These are phyloP conservation scores for Acholoe squamosa DNA, from an alignment of 2,888 invertebrate species.

Conservation along the genomic window DNA sequence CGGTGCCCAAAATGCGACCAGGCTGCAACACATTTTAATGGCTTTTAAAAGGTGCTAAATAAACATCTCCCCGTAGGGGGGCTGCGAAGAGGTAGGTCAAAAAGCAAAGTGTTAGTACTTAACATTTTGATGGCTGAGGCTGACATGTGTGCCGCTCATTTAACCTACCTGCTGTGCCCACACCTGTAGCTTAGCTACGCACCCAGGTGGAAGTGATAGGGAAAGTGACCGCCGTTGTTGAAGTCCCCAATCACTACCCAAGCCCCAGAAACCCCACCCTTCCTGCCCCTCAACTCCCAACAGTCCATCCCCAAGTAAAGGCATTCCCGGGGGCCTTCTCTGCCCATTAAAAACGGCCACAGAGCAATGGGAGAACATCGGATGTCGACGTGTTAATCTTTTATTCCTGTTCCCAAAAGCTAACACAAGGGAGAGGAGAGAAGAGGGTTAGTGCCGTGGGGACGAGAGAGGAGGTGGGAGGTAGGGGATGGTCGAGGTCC, in stretches of 20 bases:
- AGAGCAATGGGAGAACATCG: neutral
- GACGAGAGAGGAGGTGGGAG: neutral
- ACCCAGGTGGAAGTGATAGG: slow-evolving; percentile 29
- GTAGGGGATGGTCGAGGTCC: neutral
- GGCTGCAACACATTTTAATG: slow-evolving; percentile 15
- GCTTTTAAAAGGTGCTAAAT: slow-evolving; percentile 43
- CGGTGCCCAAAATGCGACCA: no score
- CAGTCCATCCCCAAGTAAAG: neutral
- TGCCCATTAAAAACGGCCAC: neutral
- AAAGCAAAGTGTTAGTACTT: slow-evolving; percentile 44
- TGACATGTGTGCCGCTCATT: slow-evolving; percentile 17
- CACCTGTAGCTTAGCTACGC: slow-evolving; percentile 37
- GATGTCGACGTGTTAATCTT: slow-evolving; percentile 49
- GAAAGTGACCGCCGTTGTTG: slow-evolving; percentile 45
- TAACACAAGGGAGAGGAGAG: slow-evolving; percentile 27
- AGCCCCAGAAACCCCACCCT: neutral
- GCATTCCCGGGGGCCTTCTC: neutral
- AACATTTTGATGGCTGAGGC: slow-evolving; percentile 9
- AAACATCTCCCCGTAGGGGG: slow-evolving; percentile 9
- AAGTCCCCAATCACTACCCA: neutral
- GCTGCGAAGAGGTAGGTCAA: slow-evolving; percentile 12
- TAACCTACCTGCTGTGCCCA: slow-evolving; percentile 35
- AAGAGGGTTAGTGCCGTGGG: neutral
- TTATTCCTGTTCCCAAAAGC: slow-evolving; percentile 15
- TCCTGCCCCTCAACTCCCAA: neutral